Conservation (phyloP, 2,797 vertebrate genomes). For the Micropoecilia bifurca region DNA sequence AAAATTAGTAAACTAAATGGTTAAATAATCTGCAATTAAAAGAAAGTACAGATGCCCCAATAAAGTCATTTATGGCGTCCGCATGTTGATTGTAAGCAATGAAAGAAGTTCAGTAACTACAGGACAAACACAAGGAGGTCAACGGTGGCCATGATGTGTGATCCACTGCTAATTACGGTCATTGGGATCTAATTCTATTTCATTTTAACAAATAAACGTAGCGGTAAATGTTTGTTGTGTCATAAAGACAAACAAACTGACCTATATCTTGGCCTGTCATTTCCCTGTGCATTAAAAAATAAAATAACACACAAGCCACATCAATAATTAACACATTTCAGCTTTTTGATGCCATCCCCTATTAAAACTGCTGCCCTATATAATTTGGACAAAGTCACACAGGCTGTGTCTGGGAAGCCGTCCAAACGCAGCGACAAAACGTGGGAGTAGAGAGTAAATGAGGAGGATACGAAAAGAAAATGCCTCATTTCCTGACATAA, state of each 20-base stretch:
- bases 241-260: slow-evolving; percentile 24
- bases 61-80: slow-evolving; percentile 10
- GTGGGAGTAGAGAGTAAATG: slow-evolving; percentile 35
- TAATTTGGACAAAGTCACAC: slow-evolving; percentile 58
- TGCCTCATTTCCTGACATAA: slow-evolving; percentile 14
- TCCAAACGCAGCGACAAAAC: slow-evolving; percentile 47
- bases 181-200: slow-evolving; percentile 17
- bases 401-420: slow-evolving; percentile 50
- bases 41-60: slow-evolving; percentile 21
- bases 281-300: slow-evolving; percentile 16
- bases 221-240: slow-evolving; percentile 10
- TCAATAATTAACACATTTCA: slow-evolving; percentile 47
- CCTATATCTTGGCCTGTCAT: slow-evolving; percentile 27
- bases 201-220: slow-evolving; percentile 15
- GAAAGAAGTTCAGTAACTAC: not conserved
- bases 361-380: slow-evolving; percentile 45
- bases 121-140: slow-evolving; percentile 15
- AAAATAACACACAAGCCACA: slow-evolving; percentile 3
- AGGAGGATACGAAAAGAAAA: slow-evolving; percentile 40
- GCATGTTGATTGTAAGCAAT: not conserved
- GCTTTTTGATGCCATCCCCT: slow-evolving; percentile 48
- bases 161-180: slow-evolving; percentile 6
- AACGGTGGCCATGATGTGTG: not conserved
- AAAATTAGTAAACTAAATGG: not conserved
- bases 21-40: not conserved